phyloP scores from a whole-genome alignment of 2,797 vertebrate species.

The Hydrophis major region DNA sequence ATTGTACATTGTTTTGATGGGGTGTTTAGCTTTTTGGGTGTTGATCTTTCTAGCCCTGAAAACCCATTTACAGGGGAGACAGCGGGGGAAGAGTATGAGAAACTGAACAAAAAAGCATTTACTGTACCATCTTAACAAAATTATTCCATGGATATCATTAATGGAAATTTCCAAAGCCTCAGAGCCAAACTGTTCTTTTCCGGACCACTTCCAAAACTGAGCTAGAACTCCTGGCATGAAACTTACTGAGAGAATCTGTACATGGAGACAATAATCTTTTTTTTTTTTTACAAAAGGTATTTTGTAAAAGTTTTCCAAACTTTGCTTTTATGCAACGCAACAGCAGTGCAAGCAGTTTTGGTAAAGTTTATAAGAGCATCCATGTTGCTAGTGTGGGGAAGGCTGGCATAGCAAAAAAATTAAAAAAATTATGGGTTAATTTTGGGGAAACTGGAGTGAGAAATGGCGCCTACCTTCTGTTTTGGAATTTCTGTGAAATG shows the following conservation, averaged over 20 bases:
- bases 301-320: neutral
- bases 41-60: neutral
- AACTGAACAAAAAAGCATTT: neutral
- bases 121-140: neutral
- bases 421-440: neutral
- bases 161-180: neutral
- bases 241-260: neutral
- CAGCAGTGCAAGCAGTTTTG: neutral
- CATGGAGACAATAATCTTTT: neutral
- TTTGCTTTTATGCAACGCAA: neutral
- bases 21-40: slow-evolving; percentile 2
- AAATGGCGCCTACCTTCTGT: neutral
- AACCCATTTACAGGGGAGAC: neutral
- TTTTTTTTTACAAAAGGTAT: neutral
- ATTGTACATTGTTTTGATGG: slow-evolving; percentile 18
- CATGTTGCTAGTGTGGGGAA: neutral
- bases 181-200: neutral
- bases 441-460: neutral
- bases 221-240: rapidly evolving
- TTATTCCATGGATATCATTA: slow-evolving; percentile 5
- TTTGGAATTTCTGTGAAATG: neutral
- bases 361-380: neutral
- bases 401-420: neutral
- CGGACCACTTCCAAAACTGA: neutral
- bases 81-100: neutral